Percentiles rank a stretch among this genome's conserved stretches.
phyloP scores from a whole-genome alignment of 30 jellyfish, hydroid and myxozoan species.

The Aurelia sp. region DNA sequence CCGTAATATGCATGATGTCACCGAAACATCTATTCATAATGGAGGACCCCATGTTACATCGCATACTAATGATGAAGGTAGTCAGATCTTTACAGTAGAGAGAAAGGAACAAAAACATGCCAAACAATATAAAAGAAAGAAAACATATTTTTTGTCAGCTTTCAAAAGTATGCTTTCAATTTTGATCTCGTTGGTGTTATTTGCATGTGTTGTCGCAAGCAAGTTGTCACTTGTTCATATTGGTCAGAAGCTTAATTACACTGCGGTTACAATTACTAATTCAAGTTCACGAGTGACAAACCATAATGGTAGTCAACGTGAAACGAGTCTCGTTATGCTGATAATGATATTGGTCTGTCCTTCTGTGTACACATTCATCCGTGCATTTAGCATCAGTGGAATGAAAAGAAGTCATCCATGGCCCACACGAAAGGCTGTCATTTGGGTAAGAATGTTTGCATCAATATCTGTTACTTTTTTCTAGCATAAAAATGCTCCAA shows the following conservation, averaged over 20 bases:
- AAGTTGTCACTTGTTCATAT: conserved; percentile 81
- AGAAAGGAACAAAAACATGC: conserved; percentile 38
- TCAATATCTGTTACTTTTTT: background rate
- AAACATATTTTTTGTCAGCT: conserved; percentile 68
- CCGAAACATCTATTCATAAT: no score
- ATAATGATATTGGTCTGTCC: conserved; percentile 73
- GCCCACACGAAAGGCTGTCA: conserved; percentile 87
- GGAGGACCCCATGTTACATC: background rate
- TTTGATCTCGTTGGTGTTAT: conserved; percentile 56
- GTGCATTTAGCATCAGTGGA: conserved; percentile 68
- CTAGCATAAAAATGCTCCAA: no score
- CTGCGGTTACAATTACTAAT: background rate
- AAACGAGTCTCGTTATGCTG: conserved; percentile 79
- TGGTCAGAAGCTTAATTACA: conserved; percentile 55
- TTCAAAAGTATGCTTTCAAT: conserved; percentile 70
- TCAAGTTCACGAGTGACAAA: background rate
- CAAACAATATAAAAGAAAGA: conserved; percentile 65
- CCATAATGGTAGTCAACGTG: conserved; percentile 36
- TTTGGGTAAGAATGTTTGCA: conserved; percentile 69
- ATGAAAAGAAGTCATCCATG: conserved; percentile 88
- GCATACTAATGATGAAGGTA: background rate
- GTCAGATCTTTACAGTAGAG: conserved; percentile 74
- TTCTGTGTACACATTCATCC: conserved; percentile 57
- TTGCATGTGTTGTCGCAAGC: conserved; percentile 83
- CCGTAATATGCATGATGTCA: no score